Evolutionary conservation across 2,797 vertebrate species (phyloP).

Genomic region (Bufotes viridis): DNA sequence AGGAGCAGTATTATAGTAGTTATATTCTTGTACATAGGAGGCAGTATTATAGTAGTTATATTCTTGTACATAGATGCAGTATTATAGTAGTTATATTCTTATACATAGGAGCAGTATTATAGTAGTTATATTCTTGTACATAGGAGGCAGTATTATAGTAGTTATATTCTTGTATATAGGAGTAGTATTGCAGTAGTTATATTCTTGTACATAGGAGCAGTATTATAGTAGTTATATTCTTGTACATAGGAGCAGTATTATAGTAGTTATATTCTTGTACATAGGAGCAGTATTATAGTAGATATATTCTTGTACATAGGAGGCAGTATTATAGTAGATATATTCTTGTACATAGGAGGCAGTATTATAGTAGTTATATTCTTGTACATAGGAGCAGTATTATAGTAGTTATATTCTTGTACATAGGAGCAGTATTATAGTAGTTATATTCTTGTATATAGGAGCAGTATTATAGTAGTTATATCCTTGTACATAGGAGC

Average conservation of each 20-base stretch:
- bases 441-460: background rate
- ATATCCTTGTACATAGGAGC: background rate
- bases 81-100: constrained; percentile 17
- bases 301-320: background rate
- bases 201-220: background rate
- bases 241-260: constrained; percentile 1
- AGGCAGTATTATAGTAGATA: constrained; percentile 8
- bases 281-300: constrained; percentile 8
- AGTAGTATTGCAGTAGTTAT: background rate
- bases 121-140: constrained; percentile 1
- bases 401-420: constrained; percentile 5
- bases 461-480: background rate
- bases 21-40: background rate
- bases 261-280: constrained; percentile 5
- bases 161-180: background rate
- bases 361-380: background rate
- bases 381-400: background rate
- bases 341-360: background rate
- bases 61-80: constrained; percentile 7
- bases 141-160: background rate
- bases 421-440: background rate
- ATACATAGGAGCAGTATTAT: background rate
- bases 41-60: constrained; percentile 9
- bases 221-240: constrained; percentile 3
- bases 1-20: background rate